These are phyloP conservation scores for Euphonia xanthogaster DNA, from an alignment of 2,797 vertebrate genomes.

Conservation along the genomic window DNA sequence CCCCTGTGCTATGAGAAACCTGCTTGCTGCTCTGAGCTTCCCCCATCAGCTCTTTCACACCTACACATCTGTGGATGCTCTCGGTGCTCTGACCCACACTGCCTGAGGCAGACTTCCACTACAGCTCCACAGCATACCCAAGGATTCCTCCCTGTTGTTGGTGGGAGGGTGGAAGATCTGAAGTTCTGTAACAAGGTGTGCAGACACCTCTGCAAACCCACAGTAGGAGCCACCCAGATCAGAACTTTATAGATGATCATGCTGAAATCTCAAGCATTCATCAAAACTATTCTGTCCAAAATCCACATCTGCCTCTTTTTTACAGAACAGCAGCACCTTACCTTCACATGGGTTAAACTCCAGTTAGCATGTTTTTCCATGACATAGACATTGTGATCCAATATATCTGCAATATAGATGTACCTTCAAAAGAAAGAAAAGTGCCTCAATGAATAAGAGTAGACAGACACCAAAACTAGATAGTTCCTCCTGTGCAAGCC, in stretches of 20 bases:
- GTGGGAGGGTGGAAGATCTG: not conserved
- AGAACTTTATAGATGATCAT: not conserved
- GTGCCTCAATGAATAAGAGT: not conserved
- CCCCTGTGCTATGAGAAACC: not conserved
- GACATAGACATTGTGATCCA: constrained; percentile 70
- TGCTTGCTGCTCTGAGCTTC: not conserved
- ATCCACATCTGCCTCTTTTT: not conserved
- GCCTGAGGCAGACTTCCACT: not conserved
- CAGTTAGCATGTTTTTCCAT: constrained; percentile 76
- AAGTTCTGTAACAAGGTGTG: fast-evolving
- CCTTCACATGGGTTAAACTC: constrained; percentile 77
- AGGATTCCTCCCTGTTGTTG: not conserved
- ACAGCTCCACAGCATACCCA: fast-evolving
- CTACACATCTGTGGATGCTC: fast-evolving
- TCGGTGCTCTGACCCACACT: not conserved
- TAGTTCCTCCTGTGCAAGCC: not conserved
- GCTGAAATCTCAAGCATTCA: not conserved
- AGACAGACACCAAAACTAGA: not conserved
- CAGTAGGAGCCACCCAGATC: not conserved
- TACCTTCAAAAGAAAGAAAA: constrained; percentile 72
- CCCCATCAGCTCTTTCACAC: not conserved
- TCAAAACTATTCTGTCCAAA: not conserved
- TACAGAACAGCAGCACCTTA: constrained; percentile 31
- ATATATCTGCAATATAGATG: constrained; percentile 74
- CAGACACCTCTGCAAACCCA: not conserved